These are phyloP conservation scores for Zaprionus inermis DNA, from an alignment of 1,140 invertebrate genomes.

Conservation along the genomic window DNA sequence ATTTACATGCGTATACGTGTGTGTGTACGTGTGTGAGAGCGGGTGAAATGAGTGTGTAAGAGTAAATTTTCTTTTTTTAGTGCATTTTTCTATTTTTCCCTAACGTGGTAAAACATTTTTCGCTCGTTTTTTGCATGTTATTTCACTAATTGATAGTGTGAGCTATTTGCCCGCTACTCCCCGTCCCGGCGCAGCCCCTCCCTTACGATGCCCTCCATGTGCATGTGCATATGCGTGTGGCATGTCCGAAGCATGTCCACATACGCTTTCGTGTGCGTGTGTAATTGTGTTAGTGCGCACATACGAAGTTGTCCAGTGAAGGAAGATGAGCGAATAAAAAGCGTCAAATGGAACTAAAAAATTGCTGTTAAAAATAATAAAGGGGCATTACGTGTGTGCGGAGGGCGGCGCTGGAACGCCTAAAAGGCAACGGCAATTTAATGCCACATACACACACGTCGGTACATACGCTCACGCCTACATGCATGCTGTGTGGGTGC, in stretches of 20 bases:
- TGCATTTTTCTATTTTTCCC: constrained; percentile 72
- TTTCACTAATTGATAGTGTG: constrained; percentile 82
- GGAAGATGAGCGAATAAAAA: constrained; percentile 49
- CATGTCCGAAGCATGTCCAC: constrained; percentile 20
- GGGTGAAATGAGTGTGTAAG: constrained; percentile 33
- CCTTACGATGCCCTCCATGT: background rate
- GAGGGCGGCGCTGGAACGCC: constrained; percentile 19
- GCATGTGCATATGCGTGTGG: background rate
- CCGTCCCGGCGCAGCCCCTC: background rate
- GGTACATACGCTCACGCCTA: background rate
- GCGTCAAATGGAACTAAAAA: constrained; percentile 71
- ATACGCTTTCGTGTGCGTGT: constrained; percentile 36
- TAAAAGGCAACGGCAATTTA: constrained; percentile 40
- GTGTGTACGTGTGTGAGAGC: background rate
- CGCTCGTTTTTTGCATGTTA: constrained; percentile 77
- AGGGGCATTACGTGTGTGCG: constrained; percentile 58
- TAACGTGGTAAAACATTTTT: constrained; percentile 60
- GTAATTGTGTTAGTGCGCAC: constrained; percentile 73
- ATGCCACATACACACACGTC: constrained; percentile 35
- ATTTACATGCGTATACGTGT: constrained; percentile 1
- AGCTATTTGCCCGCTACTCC: constrained; percentile 42
- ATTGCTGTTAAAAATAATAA: constrained; percentile 69
- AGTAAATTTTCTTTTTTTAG: constrained; percentile 51
- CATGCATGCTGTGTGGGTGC: background rate
- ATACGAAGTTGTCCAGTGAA: constrained; percentile 37